These are phyloP conservation scores for Patella vulgata DNA, from an alignment of 1,140 invertebrate genomes.

Conservation along the genomic window DNA sequence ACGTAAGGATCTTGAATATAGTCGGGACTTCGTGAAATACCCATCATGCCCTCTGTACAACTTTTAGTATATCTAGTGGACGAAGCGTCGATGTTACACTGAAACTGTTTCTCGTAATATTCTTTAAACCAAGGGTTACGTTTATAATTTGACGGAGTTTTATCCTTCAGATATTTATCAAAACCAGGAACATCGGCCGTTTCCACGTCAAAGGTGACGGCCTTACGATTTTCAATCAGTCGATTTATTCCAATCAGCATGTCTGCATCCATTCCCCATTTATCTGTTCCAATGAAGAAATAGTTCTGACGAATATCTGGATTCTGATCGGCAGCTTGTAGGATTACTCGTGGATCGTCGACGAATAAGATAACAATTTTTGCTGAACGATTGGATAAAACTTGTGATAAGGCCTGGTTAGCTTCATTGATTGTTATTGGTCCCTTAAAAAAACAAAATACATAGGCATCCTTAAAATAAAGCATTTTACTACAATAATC, in stretches of 20 bases:
- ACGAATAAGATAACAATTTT: slow-evolving; percentile 78
- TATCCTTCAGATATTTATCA: slow-evolving; percentile 60
- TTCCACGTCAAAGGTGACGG: slow-evolving; percentile 65
- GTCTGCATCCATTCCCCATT: slow-evolving; percentile 81
- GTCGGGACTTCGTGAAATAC: slow-evolving; percentile 42
- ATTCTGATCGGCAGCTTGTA: slow-evolving; percentile 68
- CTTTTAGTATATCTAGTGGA: slow-evolving; percentile 5
- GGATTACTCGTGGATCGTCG: slow-evolving; percentile 77
- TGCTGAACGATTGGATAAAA: slow-evolving; percentile 39
- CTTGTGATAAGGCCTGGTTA: too few relatives aligned
- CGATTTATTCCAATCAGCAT: slow-evolving; percentile 73
- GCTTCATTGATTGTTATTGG: too few relatives aligned
- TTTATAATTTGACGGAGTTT: slow-evolving; percentile 59
- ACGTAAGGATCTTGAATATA: slow-evolving; percentile 62
- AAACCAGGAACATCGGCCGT: slow-evolving; percentile 66
- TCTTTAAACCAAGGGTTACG: slow-evolving; percentile 69
- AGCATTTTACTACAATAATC: too few relatives aligned
- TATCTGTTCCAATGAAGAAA: slow-evolving; percentile 81
- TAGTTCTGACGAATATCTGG: slow-evolving; percentile 65
- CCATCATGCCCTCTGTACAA: slow-evolving; percentile 13
- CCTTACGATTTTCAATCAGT: slow-evolving; percentile 43
- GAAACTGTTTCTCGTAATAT: slow-evolving; percentile 65
- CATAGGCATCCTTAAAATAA: too few relatives aligned
- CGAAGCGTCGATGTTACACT: slow-evolving; percentile 48
- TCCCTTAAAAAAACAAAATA: too few relatives aligned